These are phyloP conservation scores for Mormyrus iriodes DNA, from an alignment of 2,113 vertebrate genomes.

Conservation along the genomic window DNA sequence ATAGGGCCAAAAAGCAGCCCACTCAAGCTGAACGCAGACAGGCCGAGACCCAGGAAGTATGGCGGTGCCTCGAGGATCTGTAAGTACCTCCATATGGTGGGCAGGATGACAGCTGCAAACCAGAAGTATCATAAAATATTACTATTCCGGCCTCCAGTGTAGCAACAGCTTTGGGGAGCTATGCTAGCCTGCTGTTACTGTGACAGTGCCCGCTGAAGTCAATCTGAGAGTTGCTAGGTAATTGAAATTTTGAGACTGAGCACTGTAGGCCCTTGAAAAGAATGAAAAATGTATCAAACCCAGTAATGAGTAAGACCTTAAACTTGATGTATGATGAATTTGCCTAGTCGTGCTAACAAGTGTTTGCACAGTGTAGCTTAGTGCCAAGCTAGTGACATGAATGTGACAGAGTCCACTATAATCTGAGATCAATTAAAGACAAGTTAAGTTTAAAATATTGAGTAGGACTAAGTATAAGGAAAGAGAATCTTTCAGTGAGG, in stretches of 20 bases:
- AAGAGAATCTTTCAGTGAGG: background rate
- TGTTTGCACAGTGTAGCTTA: background rate
- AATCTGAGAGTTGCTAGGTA: background rate
- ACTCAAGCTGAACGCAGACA: constrained; percentile 71
- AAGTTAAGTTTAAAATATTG: background rate
- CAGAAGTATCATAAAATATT: background rate
- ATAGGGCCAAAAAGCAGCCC: constrained; percentile 66
- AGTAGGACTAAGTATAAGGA: background rate
- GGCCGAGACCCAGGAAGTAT: constrained; percentile 68
- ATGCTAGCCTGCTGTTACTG: background rate
- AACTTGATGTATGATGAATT: background rate
- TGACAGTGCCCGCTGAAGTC: background rate
- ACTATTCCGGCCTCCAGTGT: background rate
- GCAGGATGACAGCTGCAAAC: constrained; percentile 69
- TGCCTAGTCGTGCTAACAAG: background rate
- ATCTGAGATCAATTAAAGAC: background rate
- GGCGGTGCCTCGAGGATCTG: constrained; percentile 63
- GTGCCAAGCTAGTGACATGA: background rate
- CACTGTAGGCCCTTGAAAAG: background rate
- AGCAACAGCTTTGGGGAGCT: background rate
- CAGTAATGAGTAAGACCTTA: background rate
- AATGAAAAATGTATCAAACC: background rate
- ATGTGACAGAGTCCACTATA: too few relatives aligned
- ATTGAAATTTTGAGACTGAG: background rate
- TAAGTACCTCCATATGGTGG: constrained; percentile 73